Evolutionary conservation across 1,140 invertebrate genomes (phyloP), one percentile per base, ranked within the genome.

Genomic region (Scylla paramamosain): DNA sequence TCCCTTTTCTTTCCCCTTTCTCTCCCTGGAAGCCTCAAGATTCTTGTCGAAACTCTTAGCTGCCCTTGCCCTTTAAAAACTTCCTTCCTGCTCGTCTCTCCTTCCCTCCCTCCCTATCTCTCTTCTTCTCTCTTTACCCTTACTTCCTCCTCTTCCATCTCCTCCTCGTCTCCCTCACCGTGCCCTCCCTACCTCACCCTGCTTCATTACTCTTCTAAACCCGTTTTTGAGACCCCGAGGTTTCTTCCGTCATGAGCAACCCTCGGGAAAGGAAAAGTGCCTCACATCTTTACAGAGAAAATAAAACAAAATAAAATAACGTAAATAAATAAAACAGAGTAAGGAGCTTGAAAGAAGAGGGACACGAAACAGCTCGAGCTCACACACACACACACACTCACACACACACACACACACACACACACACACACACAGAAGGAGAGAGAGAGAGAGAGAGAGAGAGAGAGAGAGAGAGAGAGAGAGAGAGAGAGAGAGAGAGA

Each of bases 401-500:
- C 12, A 59, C 12, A 77, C 12, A 77, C 12, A 77, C 12, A 77
- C 12, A 77, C 12, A 77, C 12, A 77, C 12, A 77, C 67, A 20
- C 20, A 20, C 67, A 12, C 67, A 20, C 12, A n/a, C 67, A 77
- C 39, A 59, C 12, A 59, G 3, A 59, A n/a, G n/a, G n/a, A n/a
- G n/a, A 48, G 46, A 48, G 46, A 48, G 46, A 48, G 46, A 48
- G 46, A 48, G 46, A 48, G 46, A 48, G 46, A 48, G 46, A 48
- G 3, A 59, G 3, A 59, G 3, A 77, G 10, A 77, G 10, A 77
- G 10, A 77, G 10, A 77, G 10, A 77, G 10, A 77, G 10, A 77
- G 67, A 77, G 67, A 77, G 67, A 77, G 67, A 77, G 67, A 77
- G 67, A 77, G 67, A 77, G 67, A 77, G 67, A 77, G 67, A 77